A percentile compares a stretch with the other conserved stretches of the same genome.
Conservation (phyloP, 2,113 vertebrate species). For the Halichoeres trimaculatus region DNA sequence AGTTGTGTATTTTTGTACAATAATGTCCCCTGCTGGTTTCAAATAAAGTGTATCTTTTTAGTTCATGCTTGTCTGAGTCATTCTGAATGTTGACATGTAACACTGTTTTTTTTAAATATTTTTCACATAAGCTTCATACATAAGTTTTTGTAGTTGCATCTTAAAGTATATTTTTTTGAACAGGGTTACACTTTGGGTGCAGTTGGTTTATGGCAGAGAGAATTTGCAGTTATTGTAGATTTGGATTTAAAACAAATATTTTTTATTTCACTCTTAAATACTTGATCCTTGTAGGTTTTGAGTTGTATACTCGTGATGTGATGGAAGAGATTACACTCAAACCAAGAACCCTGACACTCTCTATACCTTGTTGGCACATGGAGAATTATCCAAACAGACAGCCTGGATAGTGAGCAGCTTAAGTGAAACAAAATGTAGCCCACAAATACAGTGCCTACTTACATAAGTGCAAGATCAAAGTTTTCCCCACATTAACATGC, state of each 20-base stretch:
- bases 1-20: slow-evolving; percentile 84
- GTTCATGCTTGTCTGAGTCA: slow-evolving; percentile 65
- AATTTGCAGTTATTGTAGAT: no score
- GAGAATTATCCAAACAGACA: no score
- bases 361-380: not conserved
- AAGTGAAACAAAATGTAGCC: no score
- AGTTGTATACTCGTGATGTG: no score
- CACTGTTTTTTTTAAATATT: not conserved
- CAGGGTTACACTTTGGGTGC: no score
- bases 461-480: not conserved
- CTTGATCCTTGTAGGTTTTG: no score
- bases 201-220: no score
- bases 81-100: slow-evolving; percentile 12
- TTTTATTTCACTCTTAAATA: no score
- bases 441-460: not conserved
- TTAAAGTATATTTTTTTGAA: no score
- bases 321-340: no score
- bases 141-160: not conserved
- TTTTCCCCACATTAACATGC: not conserved
- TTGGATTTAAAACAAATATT: no score
- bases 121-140: not conserved
- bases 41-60: slow-evolving; percentile 85
- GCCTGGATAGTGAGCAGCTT: not conserved
- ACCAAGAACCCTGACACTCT: not conserved
- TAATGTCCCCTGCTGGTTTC: slow-evolving; percentile 74